Conservation (phyloP, 2,797 vertebrate genomes). For the Sylvia borin region DNA sequence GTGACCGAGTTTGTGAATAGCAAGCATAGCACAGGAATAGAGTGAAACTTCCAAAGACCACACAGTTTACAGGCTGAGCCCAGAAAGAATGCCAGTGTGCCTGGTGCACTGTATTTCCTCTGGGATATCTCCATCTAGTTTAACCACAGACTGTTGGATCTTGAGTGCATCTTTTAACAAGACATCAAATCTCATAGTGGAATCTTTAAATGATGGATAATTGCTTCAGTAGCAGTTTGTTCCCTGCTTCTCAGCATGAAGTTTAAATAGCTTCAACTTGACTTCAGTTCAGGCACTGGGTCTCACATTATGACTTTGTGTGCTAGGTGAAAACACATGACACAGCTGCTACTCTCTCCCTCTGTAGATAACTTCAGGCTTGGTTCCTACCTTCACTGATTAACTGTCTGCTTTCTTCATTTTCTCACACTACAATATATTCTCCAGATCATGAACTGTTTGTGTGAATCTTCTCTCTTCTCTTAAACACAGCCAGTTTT, state of each 20-base stretch:
- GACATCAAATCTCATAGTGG: constrained; percentile 6
- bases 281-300: neutral
- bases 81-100: neutral
- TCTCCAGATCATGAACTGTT: neutral
- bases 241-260: constrained; percentile 2
- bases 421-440: neutral
- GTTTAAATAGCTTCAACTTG: constrained; percentile 35
- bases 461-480: neutral
- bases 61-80: constrained; percentile 11
- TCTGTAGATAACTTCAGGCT: neutral
- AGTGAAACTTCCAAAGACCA: neutral
- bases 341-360: neutral
- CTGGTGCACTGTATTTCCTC: neutral
- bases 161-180: neutral
- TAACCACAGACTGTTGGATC: neutral
- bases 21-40: neutral
- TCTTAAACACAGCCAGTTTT: constrained; percentile 21
- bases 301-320: neutral
- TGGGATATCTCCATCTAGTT: neutral
- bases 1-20: neutral
- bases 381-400: neutral
- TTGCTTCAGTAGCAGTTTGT: constrained; percentile 24
- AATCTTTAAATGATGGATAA: constrained; percentile 5
- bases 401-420: neutral
- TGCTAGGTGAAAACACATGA: neutral